phyloP scores from a whole-genome alignment of 2,113 vertebrate genomes.

The Polypterus senegalus region DNA sequence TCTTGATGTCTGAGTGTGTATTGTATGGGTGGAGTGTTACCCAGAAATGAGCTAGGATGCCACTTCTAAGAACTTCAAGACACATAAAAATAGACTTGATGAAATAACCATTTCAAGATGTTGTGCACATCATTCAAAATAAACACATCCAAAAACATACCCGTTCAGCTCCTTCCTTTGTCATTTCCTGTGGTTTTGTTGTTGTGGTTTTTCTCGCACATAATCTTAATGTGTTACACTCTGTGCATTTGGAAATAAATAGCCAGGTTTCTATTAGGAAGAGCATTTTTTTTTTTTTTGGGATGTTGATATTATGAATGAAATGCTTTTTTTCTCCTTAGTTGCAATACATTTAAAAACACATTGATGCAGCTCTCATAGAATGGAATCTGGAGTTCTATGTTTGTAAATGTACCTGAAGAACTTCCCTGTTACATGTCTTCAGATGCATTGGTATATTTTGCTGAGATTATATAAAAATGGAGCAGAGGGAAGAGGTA shows the following conservation, averaged over 20 bases:
- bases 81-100: slow-evolving; percentile 34
- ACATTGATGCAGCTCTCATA: too few relatives aligned
- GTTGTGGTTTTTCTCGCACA: slow-evolving; percentile 11
- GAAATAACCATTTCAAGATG: slow-evolving; percentile 54
- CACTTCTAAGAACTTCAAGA: slow-evolving; percentile 37
- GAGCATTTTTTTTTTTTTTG: too few relatives aligned
- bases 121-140: slow-evolving; percentile 30
- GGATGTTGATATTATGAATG: too few relatives aligned
- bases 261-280: slow-evolving; percentile 2
- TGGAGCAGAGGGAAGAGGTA: too few relatives aligned
- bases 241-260: slow-evolving; percentile 7
- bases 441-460: too few relatives aligned
- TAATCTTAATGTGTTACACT: neutral
- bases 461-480: too few relatives aligned
- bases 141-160: slow-evolving; percentile 18
- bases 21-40: slow-evolving; percentile 36
- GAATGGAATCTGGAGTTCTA: too few relatives aligned
- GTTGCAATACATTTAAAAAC: too few relatives aligned
- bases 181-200: slow-evolving; percentile 32
- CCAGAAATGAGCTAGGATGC: slow-evolving; percentile 21
- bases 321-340: too few relatives aligned
- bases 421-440: too few relatives aligned
- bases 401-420: too few relatives aligned
- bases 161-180: slow-evolving; percentile 20
- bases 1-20: slow-evolving; percentile 27